A percentile compares a stretch with the other conserved stretches of the same genome.
phyloP scores from a whole-genome alignment of 2,888 invertebrate genomes.

The Neoascia interrupta region DNA sequence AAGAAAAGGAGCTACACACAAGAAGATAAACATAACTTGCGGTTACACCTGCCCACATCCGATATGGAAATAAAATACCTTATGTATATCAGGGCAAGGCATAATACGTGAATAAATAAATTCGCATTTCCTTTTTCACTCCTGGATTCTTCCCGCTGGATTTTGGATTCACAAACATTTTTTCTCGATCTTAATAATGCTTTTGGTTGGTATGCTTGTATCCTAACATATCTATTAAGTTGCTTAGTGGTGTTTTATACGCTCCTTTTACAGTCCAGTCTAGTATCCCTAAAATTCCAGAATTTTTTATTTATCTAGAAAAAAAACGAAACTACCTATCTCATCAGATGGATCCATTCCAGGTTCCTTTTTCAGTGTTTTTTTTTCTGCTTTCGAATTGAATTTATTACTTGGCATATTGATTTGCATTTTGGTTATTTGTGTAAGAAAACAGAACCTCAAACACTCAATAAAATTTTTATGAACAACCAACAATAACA shows the following conservation, averaged over 20 bases:
- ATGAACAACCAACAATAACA: constrained; percentile 54
- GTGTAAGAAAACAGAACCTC: constrained; percentile 15
- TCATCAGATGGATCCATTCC: too few species aligned
- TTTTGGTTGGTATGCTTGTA: constrained; percentile 3
- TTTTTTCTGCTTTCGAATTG: constrained; percentile 17
- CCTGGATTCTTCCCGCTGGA: not conserved
- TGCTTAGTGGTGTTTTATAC: constrained; percentile 38
- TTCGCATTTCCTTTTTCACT: constrained; percentile 29
- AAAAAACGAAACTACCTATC: too few species aligned
- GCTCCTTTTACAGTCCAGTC: constrained; percentile 24
- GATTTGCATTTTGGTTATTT: constrained; percentile 46
- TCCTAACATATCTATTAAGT: constrained; percentile 55
- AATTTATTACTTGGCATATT: constrained; percentile 59
- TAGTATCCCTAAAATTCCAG: constrained; percentile 14
- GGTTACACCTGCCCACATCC: constrained; percentile 57
- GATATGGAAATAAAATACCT: constrained; percentile 44
- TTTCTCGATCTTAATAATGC: not conserved
- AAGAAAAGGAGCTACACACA: constrained; percentile 3
- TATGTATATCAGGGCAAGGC: constrained; percentile 8
- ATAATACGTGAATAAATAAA: constrained; percentile 24
- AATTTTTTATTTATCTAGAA: constrained; percentile 3
- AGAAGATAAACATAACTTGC: constrained; percentile 46
- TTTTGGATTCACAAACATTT: not conserved
- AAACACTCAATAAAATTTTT: constrained; percentile 52
- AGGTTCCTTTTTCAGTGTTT: too few species aligned